A percentile compares a stretch with the other conserved stretches of the same genome.
These are phyloP conservation scores for Pelecanoides urinatrix DNA, from an alignment of 2,113 vertebrate genomes.

Conservation along the genomic window DNA sequence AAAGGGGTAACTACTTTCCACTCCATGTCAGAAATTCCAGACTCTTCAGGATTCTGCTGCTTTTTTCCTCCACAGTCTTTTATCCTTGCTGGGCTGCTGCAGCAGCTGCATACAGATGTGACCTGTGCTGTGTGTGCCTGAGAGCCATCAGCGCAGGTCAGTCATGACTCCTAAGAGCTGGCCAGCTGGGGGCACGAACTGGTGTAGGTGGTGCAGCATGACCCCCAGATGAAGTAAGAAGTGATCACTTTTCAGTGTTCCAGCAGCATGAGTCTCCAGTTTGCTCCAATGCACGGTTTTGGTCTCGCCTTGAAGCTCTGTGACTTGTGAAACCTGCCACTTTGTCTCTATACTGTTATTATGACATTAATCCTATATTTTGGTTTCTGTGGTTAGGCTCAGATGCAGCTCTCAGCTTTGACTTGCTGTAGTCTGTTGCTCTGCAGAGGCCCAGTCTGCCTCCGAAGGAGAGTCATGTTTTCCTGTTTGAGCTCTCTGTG, in stretches of 20 bases:
- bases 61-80: rapidly evolving
- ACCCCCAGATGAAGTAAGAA: not conserved
- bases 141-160: too few relatives aligned
- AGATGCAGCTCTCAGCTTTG: not conserved
- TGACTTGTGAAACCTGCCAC: not conserved
- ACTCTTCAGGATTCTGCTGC: not conserved
- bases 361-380: not conserved
- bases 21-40: not conserved
- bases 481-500: not conserved
- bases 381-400: conserved; percentile 1
- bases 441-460: not conserved
- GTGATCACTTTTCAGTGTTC: not conserved
- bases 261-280: not conserved
- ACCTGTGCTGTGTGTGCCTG: not conserved
- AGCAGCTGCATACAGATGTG: not conserved
- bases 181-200: not conserved
- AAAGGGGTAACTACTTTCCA: not conserved
- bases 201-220: not conserved
- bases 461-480: not conserved
- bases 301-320: not conserved
- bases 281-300: not conserved
- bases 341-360: not conserved
- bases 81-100: not conserved
- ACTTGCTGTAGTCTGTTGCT: not conserved
- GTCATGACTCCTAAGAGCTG: not conserved